Evolutionary conservation across 2,797 vertebrate species (phyloP).

Genomic region (Acanthiza pusilla): DNA sequence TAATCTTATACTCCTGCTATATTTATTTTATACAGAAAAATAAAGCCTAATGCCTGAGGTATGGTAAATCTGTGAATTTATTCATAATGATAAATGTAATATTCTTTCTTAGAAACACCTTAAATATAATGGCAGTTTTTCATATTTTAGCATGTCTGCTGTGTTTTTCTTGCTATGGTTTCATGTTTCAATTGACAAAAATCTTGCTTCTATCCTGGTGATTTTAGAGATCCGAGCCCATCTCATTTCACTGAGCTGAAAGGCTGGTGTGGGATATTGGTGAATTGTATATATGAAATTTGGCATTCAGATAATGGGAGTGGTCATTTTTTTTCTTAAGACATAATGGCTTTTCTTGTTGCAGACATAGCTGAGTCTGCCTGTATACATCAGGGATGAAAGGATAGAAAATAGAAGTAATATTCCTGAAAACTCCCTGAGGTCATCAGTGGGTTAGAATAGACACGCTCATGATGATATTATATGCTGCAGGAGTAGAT

Average conservation of each 20-base stretch:
- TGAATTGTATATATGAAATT: slow-evolving; percentile 19
- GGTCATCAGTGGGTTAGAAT: slow-evolving; percentile 42
- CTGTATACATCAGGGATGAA: slow-evolving; percentile 20
- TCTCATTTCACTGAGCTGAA: background rate
- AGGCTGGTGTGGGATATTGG: background rate
- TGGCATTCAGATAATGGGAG: slow-evolving; percentile 39
- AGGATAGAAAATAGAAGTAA: slow-evolving; percentile 32
- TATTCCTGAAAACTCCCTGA: slow-evolving; percentile 52
- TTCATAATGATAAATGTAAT: slow-evolving; percentile 63
- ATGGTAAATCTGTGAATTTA: slow-evolving; percentile 63
- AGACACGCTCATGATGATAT: background rate
- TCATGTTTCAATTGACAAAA: slow-evolving; percentile 31
- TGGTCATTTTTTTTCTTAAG: background rate
- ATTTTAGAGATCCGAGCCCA: background rate
- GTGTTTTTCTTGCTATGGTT: slow-evolving; percentile 6
- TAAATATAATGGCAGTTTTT: slow-evolving; percentile 57
- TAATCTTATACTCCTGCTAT: slow-evolving; percentile 64
- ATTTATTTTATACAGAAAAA: slow-evolving; percentile 75
- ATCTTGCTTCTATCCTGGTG: background rate
- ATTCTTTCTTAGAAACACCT: slow-evolving; percentile 61
- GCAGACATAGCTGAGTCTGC: background rate
- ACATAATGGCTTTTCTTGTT: slow-evolving; percentile 9
- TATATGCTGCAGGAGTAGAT: slow-evolving; percentile 19
- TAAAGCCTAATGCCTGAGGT: slow-evolving; percentile 65
- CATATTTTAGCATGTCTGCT: background rate